Base-by-base conservation (phyloP, 2,888 invertebrate species). In the Noctua comes region DNA sequence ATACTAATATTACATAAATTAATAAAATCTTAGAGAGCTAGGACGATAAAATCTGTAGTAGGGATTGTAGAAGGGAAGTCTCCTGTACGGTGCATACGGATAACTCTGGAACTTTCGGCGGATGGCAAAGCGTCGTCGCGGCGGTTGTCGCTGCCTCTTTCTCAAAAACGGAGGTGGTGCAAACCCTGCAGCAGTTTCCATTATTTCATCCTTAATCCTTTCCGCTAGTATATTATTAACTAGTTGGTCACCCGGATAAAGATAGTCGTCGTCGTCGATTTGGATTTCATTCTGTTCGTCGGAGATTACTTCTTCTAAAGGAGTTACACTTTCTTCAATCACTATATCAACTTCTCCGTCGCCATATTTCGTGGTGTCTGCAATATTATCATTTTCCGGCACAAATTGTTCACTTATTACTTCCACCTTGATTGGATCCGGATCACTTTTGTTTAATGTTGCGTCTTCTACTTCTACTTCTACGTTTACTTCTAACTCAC, bases 1-100 rank as follows among this genome's bases (percentile, higher is more conserved):
- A 64, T 16, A 57, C 40, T 7, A 72, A 54, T 64, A 13, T n/a
- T 10, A 59, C 43, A 24, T 64, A 65, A 16, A 77, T 82, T 92
- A 95, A 88, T 93, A 95, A 91, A 91, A 95, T 90, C 94, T 92
- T 92, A 96, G 94, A 95, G 95, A 95, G 94, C 95, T 94, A 83
- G 95, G 95, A 27, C 91, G 92, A 85, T 95, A 94, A 86, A 90
- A 95, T 78, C 91, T 83, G 73, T 94, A 95, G 79, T 94, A 94
- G 2, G 95, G 95, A 77, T 94, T 93, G 65, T 89, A 91, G 81
- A 89, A 92, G 69, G 92, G 91, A 24, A 91, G 90, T 84, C 92
- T 92, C 73, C 93, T 91, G 82, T 93, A 92, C 13, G 83, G 86
- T 57, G 83, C 75, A 69, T 88, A 86, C 0, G 95, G 95, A 73